Conservation (phyloP, 2,113 vertebrate genomes). For the Serilophus lunatus region DNA sequence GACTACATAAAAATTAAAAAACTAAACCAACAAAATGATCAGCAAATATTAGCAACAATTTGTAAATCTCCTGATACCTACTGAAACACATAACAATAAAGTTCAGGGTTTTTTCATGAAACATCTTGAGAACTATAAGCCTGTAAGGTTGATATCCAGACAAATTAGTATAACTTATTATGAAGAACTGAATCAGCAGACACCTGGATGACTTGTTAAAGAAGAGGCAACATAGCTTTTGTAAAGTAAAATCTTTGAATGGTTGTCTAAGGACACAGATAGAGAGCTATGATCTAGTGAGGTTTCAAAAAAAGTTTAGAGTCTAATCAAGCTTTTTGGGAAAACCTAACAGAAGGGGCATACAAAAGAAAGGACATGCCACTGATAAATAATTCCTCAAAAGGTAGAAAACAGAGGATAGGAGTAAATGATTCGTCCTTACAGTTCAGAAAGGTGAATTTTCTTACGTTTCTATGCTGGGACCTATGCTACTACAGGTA, state of each 20-base stretch:
- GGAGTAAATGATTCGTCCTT: neutral
- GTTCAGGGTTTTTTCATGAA: neutral
- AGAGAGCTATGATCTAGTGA: neutral
- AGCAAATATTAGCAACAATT: neutral
- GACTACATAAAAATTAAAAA: neutral
- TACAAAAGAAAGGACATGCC: neutral
- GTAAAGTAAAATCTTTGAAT: neutral
- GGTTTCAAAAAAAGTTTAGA: neutral
- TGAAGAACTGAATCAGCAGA: neutral
- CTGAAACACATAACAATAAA: neutral
- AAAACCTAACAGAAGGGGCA: neutral
- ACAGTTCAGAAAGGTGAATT: neutral
- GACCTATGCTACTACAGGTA: neutral
- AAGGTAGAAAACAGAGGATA: neutral
- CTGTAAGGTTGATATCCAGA: neutral
- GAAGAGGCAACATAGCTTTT: neutral
- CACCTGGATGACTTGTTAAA: neutral
- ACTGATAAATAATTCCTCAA: neutral
- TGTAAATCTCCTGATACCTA: neutral
- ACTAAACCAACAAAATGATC: neutral
- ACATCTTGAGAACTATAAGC: neutral
- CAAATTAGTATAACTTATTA: neutral
- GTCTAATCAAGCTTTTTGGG: neutral
- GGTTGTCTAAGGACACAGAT: neutral
- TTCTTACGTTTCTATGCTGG: neutral